phyloP scores from a whole-genome alignment of 2,113 vertebrate genomes.

The Puma concolor region DNA sequence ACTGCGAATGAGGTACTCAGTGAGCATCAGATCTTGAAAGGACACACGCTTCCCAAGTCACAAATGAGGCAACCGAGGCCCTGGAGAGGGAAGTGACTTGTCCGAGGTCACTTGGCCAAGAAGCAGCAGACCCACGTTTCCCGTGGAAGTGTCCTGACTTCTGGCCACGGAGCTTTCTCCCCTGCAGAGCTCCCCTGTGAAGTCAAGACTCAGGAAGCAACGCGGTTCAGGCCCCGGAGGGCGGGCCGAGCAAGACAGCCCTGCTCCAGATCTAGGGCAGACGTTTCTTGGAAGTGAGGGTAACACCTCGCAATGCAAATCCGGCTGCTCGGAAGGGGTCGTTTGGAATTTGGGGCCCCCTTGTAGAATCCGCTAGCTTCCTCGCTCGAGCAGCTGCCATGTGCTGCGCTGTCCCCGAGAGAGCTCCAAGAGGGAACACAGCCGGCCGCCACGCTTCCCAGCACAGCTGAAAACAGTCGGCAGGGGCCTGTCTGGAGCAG shows the following conservation, averaged over 20 bases:
- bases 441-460: conserved; percentile 72
- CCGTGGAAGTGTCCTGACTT: neutral
- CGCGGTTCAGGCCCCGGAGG: neutral
- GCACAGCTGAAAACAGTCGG: conserved; percentile 82
- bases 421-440: conserved; percentile 73
- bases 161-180: neutral
- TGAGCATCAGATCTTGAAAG: neutral
- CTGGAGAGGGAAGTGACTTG: neutral
- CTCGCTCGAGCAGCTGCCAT: conserved; percentile 72
- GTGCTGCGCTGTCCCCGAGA: conserved; percentile 73
- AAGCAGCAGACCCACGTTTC: neutral
- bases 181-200: neutral
- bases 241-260: neutral
- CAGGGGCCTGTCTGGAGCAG: conserved; percentile 88
- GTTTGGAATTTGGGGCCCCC: conserved; percentile 36
- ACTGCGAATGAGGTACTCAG: neutral
- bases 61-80: neutral
- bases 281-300: conserved; percentile 47
- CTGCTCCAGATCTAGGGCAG: neutral
- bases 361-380: conserved; percentile 71
- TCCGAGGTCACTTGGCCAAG: neutral
- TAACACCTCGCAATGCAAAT: neutral
- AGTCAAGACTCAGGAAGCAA: neutral
- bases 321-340: neutral
- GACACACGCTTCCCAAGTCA: neutral